Base-by-base conservation (phyloP, 2,888 invertebrate genomes). In the Incurvaria masculella region DNA sequence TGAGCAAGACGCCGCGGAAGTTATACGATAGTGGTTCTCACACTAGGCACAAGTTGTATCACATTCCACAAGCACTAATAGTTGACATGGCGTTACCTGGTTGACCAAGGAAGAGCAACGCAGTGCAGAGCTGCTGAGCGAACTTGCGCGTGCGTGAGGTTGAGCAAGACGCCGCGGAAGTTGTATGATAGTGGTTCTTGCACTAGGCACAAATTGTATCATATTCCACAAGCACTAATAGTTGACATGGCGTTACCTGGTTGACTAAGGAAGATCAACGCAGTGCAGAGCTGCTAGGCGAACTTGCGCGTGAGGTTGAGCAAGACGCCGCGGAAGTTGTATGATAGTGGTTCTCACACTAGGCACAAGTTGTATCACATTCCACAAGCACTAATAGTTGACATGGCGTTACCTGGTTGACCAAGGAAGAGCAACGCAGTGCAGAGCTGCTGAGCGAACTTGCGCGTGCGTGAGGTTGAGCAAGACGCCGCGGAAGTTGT, bases 341-440 rank as follows among this genome's bases (percentile, higher is more conserved):
- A 99, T 65, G 98, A 98, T 61, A 99, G 85, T 74, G 99, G 86
- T 84, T 99, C 99, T 82, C 99, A 99, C 76, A 99, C 99, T 81
- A 99, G 89, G 85, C 99, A 99, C 81, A 99, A 86, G 85, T 99
- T 99, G 82, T 96, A 97, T n/a, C n/a, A n/a, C n/a, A n/a, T n/a
- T n/a, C n/a, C n/a, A n/a, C n/a, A n/a, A n/a, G 68, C 97, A 39
- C 26, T 14, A 11, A 44, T 18, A 10, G 19, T 21, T 42, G 45
- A 53, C 52, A 45, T 14, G 8, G 39, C 65, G 72, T 70, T 51
- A 80, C 80, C 80, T 74, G 97, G 97, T 71, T 95, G 94, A 74
- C 97, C 95, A 75, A 99, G 90, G 87, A 99, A 99, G 81, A 97
- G 85, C 72, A 99, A 85, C 69, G 99, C 99, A 69, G 97, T 97